Conservation (phyloP, 1,140 invertebrate genomes). For the Apolygus lucorum region DNA sequence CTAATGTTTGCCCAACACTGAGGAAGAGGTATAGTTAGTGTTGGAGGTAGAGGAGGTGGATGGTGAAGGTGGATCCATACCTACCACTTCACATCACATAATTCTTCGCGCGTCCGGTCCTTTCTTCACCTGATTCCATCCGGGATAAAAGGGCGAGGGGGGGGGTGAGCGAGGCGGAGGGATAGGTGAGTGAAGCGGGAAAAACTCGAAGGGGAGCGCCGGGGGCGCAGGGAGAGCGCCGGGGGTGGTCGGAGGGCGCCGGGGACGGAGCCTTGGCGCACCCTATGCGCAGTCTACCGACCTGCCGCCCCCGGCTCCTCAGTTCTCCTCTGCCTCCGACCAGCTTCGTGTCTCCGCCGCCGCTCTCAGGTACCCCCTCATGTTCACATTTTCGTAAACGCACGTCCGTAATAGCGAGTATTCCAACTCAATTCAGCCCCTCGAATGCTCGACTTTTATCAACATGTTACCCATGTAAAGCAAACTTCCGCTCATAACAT, state of each 20-base stretch:
- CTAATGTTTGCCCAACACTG: too few relatives aligned
- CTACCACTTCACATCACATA: neutral
- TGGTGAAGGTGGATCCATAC: too few relatives aligned
- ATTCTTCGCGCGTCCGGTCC: neutral
- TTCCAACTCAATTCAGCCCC: too few relatives aligned
- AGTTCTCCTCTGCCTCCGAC: neutral
- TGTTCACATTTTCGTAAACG: too few relatives aligned
- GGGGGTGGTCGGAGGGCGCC: neutral
- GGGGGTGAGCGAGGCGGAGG: neutral
- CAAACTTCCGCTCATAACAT: too few relatives aligned
- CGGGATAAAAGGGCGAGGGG: neutral
- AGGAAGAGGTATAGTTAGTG: constrained; percentile 18
- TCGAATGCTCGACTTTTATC: too few relatives aligned
- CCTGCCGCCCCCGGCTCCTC: neutral
- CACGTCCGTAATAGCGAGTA: too few relatives aligned
- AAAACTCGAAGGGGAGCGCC: neutral
- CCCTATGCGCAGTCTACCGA: constrained; percentile 6
- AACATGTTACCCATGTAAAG: too few relatives aligned
- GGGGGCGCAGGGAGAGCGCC: neutral
- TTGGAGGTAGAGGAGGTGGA: constrained; percentile 16
- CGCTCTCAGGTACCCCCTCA: neutral
- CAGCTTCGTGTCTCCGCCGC: neutral
- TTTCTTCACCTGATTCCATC: neutral
- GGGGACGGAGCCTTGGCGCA: neutral
- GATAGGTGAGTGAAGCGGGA: too few relatives aligned